Evolutionary conservation across 2,797 vertebrate species (phyloP).

Genomic region (Rhinophrynus dorsalis): DNA sequence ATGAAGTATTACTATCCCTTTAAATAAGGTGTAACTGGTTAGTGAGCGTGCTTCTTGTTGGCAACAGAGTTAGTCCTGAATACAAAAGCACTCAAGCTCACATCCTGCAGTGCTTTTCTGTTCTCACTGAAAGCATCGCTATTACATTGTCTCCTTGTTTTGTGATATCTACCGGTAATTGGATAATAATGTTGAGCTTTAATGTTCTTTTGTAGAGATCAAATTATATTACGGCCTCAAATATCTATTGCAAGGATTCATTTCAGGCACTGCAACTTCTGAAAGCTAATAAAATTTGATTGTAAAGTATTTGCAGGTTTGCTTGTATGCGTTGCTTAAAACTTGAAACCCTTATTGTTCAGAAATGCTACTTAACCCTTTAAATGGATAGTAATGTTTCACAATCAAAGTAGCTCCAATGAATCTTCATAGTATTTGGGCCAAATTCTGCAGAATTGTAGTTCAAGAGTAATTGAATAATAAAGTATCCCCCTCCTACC

Average conservation of each 20-base stretch:
- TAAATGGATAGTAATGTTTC: too few species aligned
- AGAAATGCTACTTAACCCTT: too few species aligned
- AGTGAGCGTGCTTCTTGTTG: neutral
- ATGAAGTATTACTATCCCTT: too few species aligned
- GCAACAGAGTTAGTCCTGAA: neutral
- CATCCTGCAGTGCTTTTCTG: neutral
- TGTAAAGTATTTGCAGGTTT: neutral
- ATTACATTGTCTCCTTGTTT: slow-evolving; percentile 2
- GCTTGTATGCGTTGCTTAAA: neutral
- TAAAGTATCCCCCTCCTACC: too few species aligned
- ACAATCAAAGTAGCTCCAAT: too few species aligned
- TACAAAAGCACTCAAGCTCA: neutral
- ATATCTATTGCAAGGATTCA: neutral
- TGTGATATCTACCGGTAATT: slow-evolving; percentile 1
- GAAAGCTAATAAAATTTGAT: neutral
- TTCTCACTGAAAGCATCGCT: neutral
- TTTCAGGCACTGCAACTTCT: neutral
- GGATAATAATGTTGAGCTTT: slow-evolving; percentile 19
- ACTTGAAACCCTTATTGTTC: too few species aligned
- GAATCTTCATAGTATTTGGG: too few species aligned
- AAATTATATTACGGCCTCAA: neutral
- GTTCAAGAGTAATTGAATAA: too few species aligned
- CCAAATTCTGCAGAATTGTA: too few species aligned
- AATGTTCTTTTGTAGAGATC: slow-evolving; percentile 2
- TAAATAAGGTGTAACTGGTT: too few species aligned